Base-by-base conservation (phyloP, 2,888 invertebrate species). In the Parasteatoda lunata region DNA sequence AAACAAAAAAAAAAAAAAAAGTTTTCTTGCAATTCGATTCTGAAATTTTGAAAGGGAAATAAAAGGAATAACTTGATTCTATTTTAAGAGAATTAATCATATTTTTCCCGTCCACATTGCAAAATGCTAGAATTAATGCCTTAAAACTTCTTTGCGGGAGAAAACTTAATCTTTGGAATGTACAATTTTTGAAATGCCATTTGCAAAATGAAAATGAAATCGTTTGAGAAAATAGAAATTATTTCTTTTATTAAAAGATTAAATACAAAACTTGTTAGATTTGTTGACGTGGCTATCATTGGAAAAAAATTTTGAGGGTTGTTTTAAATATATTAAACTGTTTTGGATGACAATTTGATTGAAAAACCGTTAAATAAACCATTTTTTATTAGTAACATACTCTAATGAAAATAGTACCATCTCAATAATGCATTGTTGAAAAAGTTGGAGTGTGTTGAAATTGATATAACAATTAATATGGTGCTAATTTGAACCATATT, bases 1-100 rank as follows among this genome's bases (percentile, higher is more conserved):
- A 30, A 30, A 30, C 30, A 30, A 30, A 30, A 30, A 30, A 30
- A 30, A 30, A 30, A 30, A 30, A 30, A 30, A 30, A 30, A 82
- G 76, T 82, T 72, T 71, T 78, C 71, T 59, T 54, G 70, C 49
- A 72, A 48, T 76, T 68, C 65, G 80, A 80, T 80, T 72, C 49
- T n/a, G 8, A 49, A 82, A 76, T 71, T 79, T 52, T 77, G 48
- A n/a, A 45, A 15, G n/a, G 68, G 45, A 45, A 30, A 68, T 6
- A 45, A n/a, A 64, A 64, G 48, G 49, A 65, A 65, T 48, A 76
- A 76, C 71, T 51, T 51, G 51, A 51, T n/a, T 49, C 15, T 48
- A 65, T 48, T 64, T 77, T 48, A 64, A 75, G 48, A 59, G 51
- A 66, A 65, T 49, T 49, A 71, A 71, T 49, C 13, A 49, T 76